Evolutionary conservation across 2,113 vertebrate genomes (phyloP).

Genomic region (Bubalus kerabau): DNA sequence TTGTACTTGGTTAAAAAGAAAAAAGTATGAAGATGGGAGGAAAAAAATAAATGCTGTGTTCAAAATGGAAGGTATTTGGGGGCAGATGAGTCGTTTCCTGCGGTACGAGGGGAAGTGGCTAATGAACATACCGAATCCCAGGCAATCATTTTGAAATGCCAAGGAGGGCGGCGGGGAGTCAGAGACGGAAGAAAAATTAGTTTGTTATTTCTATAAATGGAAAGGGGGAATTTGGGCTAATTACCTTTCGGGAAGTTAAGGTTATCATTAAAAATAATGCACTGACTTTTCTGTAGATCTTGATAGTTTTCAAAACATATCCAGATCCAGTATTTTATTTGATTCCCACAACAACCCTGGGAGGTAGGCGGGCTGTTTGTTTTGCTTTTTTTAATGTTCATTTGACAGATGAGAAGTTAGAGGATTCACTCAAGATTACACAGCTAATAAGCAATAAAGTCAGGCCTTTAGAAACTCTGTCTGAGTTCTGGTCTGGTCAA

Average conservation of each 20-base stretch:
- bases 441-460: neutral
- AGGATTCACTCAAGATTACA: neutral
- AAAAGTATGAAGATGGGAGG: neutral
- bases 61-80: neutral
- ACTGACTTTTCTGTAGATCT: neutral
- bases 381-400: neutral
- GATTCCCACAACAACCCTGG: neutral
- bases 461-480: neutral
- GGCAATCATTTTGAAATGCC: constrained; percentile 63
- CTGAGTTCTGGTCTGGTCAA: neutral
- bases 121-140: constrained; percentile 48
- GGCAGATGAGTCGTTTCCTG: neutral
- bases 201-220: constrained; percentile 23
- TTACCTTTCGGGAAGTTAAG: constrained; percentile 46
- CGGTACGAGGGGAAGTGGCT: constrained; percentile 34
- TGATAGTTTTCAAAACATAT: neutral
- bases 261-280: constrained; percentile 7
- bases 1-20: neutral
- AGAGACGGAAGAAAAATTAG: constrained; percentile 37
- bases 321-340: neutral
- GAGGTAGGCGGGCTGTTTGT: neutral
- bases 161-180: neutral
- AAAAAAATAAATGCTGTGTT: constrained; percentile 5
- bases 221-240: constrained; percentile 29
- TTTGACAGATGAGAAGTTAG: neutral